Conservation (phyloP, 2,113 vertebrate species). For the Eudorcas thomsonii region DNA sequence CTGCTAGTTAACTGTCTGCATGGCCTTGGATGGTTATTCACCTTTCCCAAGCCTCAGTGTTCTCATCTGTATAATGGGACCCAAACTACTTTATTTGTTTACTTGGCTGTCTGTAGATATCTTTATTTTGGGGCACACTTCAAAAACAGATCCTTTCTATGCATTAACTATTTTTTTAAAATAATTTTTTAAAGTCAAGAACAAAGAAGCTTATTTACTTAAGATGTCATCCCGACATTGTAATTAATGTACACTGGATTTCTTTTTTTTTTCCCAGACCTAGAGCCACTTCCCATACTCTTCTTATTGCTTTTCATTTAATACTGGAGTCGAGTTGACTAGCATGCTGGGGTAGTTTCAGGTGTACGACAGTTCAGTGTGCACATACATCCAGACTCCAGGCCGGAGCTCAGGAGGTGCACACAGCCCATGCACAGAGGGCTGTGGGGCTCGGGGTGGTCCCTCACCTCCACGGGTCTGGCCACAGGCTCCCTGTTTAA, state of each 20-base stretch:
- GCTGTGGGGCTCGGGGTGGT: rapidly evolving
- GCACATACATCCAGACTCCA: rapidly evolving
- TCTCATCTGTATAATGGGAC: not conserved
- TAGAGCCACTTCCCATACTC: not conserved
- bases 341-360: not conserved
- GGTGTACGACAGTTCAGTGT: too few relatives aligned
- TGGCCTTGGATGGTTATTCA: rapidly evolving
- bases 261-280: not conserved
- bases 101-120: not conserved
- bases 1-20: rapidly evolving
- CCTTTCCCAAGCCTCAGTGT: not conserved
- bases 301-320: not conserved
- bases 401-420: rapidly evolving
- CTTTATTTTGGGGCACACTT: not conserved
- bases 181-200: not conserved
- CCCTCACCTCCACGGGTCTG: rapidly evolving
- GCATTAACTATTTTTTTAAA: not conserved
- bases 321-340: not conserved
- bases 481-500: rapidly evolving
- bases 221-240: not conserved
- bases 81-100: not conserved
- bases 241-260: not conserved
- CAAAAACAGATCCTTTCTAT: not conserved
- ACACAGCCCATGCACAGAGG: rapidly evolving
- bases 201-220: conserved; percentile 4